These are phyloP conservation scores for Tinea pellionella DNA, from an alignment of 2,888 invertebrate species.

Conservation along the genomic window DNA sequence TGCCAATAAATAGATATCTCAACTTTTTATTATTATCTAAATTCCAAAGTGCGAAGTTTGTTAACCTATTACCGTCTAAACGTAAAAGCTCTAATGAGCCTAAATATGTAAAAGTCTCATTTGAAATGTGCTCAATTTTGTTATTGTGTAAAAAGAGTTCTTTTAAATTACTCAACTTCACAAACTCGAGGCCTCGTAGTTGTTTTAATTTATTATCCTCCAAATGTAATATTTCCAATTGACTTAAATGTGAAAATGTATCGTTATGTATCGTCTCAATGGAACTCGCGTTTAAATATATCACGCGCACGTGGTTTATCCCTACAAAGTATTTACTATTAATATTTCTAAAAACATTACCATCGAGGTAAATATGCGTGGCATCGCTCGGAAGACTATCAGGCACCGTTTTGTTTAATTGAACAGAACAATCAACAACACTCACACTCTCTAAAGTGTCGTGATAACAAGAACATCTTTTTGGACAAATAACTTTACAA, in stretches of 20 bases:
- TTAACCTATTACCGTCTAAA: conserved; percentile 86
- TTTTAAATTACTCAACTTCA: conserved; percentile 80
- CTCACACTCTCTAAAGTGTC: conserved; percentile 93
- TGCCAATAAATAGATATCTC: conserved; percentile 79
- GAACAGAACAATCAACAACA: conserved; percentile 90
- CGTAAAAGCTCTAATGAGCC: conserved; percentile 83
- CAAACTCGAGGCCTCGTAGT: conserved; percentile 86
- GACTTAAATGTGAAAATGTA: conserved; percentile 83
- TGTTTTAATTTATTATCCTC: conserved; percentile 86
- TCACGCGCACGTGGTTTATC: conserved; percentile 68
- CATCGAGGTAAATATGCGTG: conserved; percentile 92
- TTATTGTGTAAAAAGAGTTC: conserved; percentile 91
- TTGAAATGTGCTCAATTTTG: conserved; percentile 80
- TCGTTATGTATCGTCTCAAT: conserved; percentile 86
- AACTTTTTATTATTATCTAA: conserved; percentile 77
- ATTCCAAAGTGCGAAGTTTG: conserved; percentile 84
- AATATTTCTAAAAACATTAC: conserved; percentile 85
- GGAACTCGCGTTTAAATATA: conserved; percentile 86
- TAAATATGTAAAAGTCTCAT: conserved; percentile 82
- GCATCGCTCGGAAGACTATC: conserved; percentile 89
- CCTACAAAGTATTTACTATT: conserved; percentile 58
- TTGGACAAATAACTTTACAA: conserved; percentile 94
- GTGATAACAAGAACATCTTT: conserved; percentile 93
- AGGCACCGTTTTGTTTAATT: conserved; percentile 76
- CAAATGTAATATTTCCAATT: conserved; percentile 83